Evolutionary conservation across 2,797 vertebrate species (phyloP).

Genomic region (Argyrosomus regius): DNA sequence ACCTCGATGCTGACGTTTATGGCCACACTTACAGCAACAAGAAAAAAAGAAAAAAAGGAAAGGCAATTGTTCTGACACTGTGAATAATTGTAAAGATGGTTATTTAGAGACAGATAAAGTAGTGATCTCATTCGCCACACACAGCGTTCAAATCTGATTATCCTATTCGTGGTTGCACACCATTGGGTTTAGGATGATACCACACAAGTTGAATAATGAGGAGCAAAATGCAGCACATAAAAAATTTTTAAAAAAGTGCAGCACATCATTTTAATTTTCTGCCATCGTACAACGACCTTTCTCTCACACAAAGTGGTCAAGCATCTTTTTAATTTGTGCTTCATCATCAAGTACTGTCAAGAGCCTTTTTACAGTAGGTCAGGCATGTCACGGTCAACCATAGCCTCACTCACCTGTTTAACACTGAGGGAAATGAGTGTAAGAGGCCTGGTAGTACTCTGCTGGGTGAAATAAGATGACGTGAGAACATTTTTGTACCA

Average conservation of each 20-base stretch:
- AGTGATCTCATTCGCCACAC: slow-evolving; percentile 39
- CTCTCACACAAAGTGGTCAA: slow-evolving; percentile 11
- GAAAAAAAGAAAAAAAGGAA: slow-evolving; percentile 36
- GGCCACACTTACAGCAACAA: slow-evolving; percentile 55
- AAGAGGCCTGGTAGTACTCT: slow-evolving; percentile 26
- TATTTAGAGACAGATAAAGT: slow-evolving; percentile 49
- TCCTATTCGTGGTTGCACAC: slow-evolving; percentile 11
- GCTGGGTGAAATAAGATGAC: slow-evolving; percentile 36
- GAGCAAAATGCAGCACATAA: neutral
- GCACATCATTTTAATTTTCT: slow-evolving; percentile 18
- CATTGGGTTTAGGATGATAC: neutral
- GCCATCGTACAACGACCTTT: slow-evolving; percentile 2
- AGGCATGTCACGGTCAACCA: slow-evolving; percentile 20
- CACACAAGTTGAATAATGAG: slow-evolving; percentile 2
- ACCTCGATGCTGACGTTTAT: slow-evolving; percentile 70
- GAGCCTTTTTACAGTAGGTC: slow-evolving; percentile 31
- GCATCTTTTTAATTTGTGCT: slow-evolving; percentile 36
- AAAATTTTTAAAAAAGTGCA: neutral
- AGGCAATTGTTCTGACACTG: slow-evolving; percentile 52
- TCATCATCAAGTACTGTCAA: slow-evolving; percentile 32
- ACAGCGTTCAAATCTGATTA: slow-evolving; percentile 19
- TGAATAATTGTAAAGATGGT: slow-evolving; percentile 35
- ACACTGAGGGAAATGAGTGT: neutral
- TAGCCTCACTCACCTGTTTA: slow-evolving; percentile 24
- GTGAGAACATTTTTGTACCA: slow-evolving; percentile 25